A percentile compares a stretch with the other conserved stretches of the same genome.
These are phyloP conservation scores for Cyprinodon tularosa DNA, from an alignment of 2,113 vertebrate genomes.

Conservation along the genomic window DNA sequence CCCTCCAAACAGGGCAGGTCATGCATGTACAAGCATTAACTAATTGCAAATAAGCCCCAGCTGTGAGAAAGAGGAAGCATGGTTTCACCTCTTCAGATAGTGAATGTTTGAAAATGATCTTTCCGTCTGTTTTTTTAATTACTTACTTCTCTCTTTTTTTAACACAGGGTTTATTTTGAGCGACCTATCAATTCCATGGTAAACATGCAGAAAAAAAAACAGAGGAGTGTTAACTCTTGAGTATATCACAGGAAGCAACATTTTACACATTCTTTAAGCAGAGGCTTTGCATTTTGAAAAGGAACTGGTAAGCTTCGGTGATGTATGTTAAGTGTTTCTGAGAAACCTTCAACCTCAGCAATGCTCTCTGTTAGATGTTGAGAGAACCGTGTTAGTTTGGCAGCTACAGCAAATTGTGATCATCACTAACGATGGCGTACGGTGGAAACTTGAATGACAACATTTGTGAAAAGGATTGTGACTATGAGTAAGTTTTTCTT, in stretches of 20 bases:
- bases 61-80: constrained; percentile 9
- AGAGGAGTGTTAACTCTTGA: not conserved
- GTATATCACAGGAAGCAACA: not conserved
- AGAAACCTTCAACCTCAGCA: not conserved
- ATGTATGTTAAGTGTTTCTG: not conserved
- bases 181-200: not conserved
- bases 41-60: not conserved
- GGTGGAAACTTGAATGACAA: not conserved
- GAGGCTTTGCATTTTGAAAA: not conserved
- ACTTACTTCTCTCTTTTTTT: not conserved
- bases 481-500: constrained; percentile 49
- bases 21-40: not conserved
- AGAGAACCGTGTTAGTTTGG: not conserved
- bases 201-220: not conserved
- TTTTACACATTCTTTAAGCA: not conserved
- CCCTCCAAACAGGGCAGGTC: not conserved
- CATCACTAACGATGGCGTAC: constrained; percentile 15
- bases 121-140: not conserved
- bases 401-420: not conserved
- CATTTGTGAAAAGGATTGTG: constrained; percentile 26
- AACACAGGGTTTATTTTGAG: not conserved
- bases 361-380: not conserved
- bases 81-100: not conserved
- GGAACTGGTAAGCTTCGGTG: not conserved
- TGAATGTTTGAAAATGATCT: no score